Evolutionary conservation across 2,113 vertebrate species (phyloP).

Genomic region (Columbina picui): DNA sequence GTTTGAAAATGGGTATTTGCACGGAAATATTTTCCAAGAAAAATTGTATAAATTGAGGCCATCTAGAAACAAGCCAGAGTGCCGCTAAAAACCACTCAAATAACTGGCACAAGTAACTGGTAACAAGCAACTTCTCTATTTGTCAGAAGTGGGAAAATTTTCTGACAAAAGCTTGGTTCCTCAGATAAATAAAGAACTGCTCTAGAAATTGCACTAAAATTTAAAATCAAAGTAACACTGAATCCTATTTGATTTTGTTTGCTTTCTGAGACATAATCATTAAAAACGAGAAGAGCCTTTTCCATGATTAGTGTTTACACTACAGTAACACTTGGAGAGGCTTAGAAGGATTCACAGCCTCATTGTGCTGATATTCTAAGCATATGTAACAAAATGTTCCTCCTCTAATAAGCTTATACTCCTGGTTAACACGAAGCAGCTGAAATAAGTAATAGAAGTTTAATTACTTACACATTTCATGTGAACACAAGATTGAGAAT

Average conservation of each 20-base stretch:
- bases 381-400: conserved; percentile 17
- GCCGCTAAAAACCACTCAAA: not conserved
- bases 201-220: not conserved
- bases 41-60: not conserved
- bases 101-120: not conserved
- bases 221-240: not conserved
- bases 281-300: conserved; percentile 36
- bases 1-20: not conserved
- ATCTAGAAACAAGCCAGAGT: not conserved
- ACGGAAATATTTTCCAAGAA: not conserved
- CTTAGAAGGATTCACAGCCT: not conserved
- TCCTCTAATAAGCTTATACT: conserved; percentile 1
- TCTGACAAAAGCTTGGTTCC: not conserved
- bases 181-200: not conserved
- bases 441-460: conserved; percentile 6
- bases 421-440: conserved; percentile 11
- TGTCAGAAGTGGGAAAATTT: not conserved
- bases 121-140: not conserved
- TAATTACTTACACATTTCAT: conserved; percentile 16
- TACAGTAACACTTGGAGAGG: conserved; percentile 6
- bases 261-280: not conserved
- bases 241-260: conserved; percentile 19
- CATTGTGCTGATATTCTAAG: not conserved
- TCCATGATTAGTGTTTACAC: conserved; percentile 38
- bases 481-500: not conserved